Evolutionary conservation across 2,797 vertebrate genomes (phyloP).

Genomic region (Sebastes kiyomatsui): DNA sequence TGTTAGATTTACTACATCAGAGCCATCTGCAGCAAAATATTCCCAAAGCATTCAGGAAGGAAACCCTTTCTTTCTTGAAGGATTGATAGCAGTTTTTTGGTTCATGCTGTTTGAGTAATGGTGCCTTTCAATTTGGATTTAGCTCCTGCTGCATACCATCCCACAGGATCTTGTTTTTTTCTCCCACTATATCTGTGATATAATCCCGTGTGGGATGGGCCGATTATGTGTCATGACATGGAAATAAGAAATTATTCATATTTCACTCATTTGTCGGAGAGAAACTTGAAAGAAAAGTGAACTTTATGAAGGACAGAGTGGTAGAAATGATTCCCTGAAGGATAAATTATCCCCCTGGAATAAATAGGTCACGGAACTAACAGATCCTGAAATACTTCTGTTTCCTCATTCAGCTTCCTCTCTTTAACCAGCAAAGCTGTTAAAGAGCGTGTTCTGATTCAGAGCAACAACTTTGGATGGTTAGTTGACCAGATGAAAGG

Average conservation of each 20-base stretch:
- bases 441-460: slow-evolving; percentile 1
- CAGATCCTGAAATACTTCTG: neutral
- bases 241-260: slow-evolving; percentile 7
- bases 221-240: slow-evolving; percentile 36
- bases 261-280: slow-evolving; percentile 11
- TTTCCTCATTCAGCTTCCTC: neutral
- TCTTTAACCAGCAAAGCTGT: neutral
- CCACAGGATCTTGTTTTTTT: slow-evolving; percentile 29
- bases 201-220: slow-evolving; percentile 31
- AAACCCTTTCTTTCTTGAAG: slow-evolving; percentile 4
- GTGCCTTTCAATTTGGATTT: slow-evolving; percentile 36
- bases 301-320: neutral
- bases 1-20: neutral
- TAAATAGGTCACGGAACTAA: neutral
- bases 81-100: slow-evolving; percentile 11
- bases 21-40: slow-evolving; percentile 25
- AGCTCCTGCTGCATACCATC: slow-evolving; percentile 8
- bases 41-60: slow-evolving; percentile 7
- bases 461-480: neutral
- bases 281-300: neutral
- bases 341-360: neutral
- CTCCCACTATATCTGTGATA: slow-evolving; percentile 17
- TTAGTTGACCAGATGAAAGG: slow-evolving; percentile 18
- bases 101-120: slow-evolving; percentile 36
- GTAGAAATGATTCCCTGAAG: neutral